Conservation (phyloP, 1,140 invertebrate species). For the Pachyrhynchus sulphureomaculatus region DNA sequence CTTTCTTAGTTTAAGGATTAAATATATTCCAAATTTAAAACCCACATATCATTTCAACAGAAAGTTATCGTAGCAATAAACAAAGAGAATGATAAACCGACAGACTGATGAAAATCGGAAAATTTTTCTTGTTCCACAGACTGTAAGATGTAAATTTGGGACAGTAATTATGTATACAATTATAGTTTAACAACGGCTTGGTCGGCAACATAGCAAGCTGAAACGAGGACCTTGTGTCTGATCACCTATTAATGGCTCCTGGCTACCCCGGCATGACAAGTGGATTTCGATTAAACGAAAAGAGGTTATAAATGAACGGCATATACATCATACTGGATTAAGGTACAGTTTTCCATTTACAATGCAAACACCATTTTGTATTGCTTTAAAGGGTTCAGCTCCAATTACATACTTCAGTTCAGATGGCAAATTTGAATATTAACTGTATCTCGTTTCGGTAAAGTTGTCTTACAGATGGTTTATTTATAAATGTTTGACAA, state of each 20-base stretch:
- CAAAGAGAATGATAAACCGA: too few species aligned
- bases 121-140: too few species aligned
- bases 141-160: too few species aligned
- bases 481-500: not conserved
- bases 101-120: too few species aligned
- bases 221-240: constrained; percentile 23
- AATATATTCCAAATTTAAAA: too few species aligned
- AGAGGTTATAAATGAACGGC: constrained; percentile 41
- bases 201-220: not conserved
- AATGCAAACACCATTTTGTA: constrained; percentile 35
- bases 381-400: constrained; percentile 30
- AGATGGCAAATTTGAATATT: constrained; percentile 24
- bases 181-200: not conserved
- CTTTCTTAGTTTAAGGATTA: too few species aligned
- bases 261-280: constrained; percentile 39
- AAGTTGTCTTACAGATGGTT: not conserved
- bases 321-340: constrained; percentile 37
- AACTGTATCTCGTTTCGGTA: not conserved
- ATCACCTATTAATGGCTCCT: constrained; percentile 38
- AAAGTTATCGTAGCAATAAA: too few species aligned
- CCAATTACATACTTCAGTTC: constrained; percentile 27
- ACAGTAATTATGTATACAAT: too few species aligned
- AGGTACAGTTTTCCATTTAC: constrained; percentile 37
- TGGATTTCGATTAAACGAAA: constrained; percentile 41
- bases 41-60: too few species aligned